Base-by-base conservation (phyloP, 2,888 invertebrate genomes). In the Notodonta dromedarius region DNA sequence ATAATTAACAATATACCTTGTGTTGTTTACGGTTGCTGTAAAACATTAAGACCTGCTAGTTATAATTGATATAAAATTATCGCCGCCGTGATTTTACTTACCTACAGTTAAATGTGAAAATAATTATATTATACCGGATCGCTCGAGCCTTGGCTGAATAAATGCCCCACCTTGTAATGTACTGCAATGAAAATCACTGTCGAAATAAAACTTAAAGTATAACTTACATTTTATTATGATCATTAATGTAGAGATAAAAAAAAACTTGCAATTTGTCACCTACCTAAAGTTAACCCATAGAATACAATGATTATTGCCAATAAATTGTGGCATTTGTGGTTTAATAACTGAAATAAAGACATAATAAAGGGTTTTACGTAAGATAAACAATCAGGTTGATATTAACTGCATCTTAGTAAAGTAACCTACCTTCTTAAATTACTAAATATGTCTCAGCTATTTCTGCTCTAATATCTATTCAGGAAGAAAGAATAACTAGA, bases 51-150 rank as follows among this genome's bases (percentile, higher is more conserved):
- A 40, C 11, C n/a, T 52, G 44, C 59, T 61, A 32, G 32, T 57
- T 61, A 51, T 44, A 42, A 59, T 61, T 63, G 48, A 70, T 62
- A 62, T 50, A 58, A 50, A 62, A 64, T 62, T 54, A 53, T 51
- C 32, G 24, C 51, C 24, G 24, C 13, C 52, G 52, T 52, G 51
- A 51, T 51, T 48, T 51, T 52, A 69, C 66, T 61, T 59, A 58
- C 60, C 32, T 57, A 44, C 57, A 63, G 65, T 63, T 63, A 67
- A 73, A 73, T 71, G 70, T 69, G 67, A 71, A 74, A 74, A 73
- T 73, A 67, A 73, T 74, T 71, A 74, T 67, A 24, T 24, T 39
- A 65, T 65, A 66, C 61, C 52, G 60, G 58, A 53, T 63, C 56
- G 60, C 56, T 51, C 58, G 57, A 66, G 55, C 71, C 73, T 68